phyloP scores from a whole-genome alignment of 2,797 vertebrate genomes.

The Urosaurus nigricauda region DNA sequence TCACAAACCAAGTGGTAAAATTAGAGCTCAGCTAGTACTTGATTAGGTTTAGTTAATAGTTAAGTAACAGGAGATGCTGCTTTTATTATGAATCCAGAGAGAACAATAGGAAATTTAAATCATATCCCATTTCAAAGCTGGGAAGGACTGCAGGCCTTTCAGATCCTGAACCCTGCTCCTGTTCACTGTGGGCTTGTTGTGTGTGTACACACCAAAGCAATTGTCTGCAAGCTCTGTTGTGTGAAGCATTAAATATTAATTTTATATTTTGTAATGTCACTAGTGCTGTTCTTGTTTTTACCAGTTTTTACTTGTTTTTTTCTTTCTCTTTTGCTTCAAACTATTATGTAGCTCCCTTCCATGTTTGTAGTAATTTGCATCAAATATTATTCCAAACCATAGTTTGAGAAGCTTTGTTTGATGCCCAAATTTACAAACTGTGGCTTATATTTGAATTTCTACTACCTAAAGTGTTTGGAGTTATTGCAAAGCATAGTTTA shows the following conservation, averaged over 20 bases:
- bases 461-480: not conserved
- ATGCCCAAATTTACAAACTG: not conserved
- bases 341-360: conserved; percentile 7
- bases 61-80: conserved; percentile 61
- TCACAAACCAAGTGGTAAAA: conserved; percentile 66
- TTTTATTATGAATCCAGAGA: conserved; percentile 61
- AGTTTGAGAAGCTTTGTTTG: not conserved
- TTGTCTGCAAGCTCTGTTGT: conserved; percentile 19
- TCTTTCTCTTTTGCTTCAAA: conserved; percentile 49
- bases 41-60: conserved; percentile 68
- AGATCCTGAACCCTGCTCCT: conserved; percentile 48
- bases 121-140: conserved; percentile 61
- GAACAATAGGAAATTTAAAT: conserved; percentile 62
- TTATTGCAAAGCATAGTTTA: not conserved
- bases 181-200: not conserved
- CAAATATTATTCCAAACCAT: not conserved
- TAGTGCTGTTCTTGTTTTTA: conserved; percentile 32
- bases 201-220: not conserved
- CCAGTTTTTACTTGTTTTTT: too few relatives aligned
- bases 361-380: not conserved
- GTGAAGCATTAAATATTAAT: conserved; percentile 38
- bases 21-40: conserved; percentile 65
- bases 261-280: conserved; percentile 38
- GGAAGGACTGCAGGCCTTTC: conserved; percentile 52
- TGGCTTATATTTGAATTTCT: not conserved